Base-by-base conservation (phyloP, 2,888 invertebrate species). In the Phymatocera aterrima region DNA sequence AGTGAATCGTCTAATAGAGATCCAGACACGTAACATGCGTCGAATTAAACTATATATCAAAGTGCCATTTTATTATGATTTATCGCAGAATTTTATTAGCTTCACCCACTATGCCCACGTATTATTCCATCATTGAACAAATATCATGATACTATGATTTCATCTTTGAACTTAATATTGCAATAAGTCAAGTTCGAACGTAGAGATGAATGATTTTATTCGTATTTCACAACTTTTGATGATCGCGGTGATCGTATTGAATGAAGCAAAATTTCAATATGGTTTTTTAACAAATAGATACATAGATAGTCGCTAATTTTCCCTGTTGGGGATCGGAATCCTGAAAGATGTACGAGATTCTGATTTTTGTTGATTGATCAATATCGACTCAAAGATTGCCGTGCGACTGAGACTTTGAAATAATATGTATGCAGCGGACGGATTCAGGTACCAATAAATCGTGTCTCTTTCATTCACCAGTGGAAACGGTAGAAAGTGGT, bases 401-500 rank as follows among this genome's bases (percentile, higher is more conserved):
- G 21, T 65, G 15, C 43, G 15, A 43, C 31, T 72, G n/a, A 15
- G 57, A 40, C 40, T 10, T 34, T 28, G 21, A 57, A 57, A 54
- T n/a, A n/a, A n/a, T 54, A 54, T 48, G 72, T 54, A 51, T n/a
- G 37, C 21, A 48, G 21, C n/a, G 61, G 75, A 57, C 60, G 28
- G 57, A n/a, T 60, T 43, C 57, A 75, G 75, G 78, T 60, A 21
- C 34, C 78, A 72, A 78, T 74, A 70, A 72, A 78, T 60, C 34
- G 82, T 82, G 83, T 83, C 84, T 85, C 84, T 83, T 83, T 84
- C 82, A 75, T 75, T 75, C n/a, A 80, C 78, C 34, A 77, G 79
- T 70, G 43, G 82, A 81, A 80, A 80, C 81, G 82, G 78, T 89
- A 89, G 89, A 90, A 90, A 90, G 90, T 89, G 85, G 87, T 88